Percentiles rank a stretch among this genome's conserved stretches.
phyloP scores from a whole-genome alignment of 2,113 vertebrate species.

The Tenrec ecaudatus region DNA sequence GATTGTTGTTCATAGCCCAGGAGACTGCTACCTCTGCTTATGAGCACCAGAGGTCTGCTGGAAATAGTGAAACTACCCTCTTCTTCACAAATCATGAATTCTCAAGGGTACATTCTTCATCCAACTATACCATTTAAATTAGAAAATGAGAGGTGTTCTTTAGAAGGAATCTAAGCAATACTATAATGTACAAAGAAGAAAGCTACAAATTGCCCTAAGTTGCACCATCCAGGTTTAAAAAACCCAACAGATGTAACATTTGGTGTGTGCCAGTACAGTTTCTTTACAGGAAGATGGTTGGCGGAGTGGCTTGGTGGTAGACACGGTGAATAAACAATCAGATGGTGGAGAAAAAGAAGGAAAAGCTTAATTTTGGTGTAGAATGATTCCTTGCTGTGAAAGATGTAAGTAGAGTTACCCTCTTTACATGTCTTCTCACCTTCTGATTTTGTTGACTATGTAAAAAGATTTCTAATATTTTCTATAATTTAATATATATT shows the following conservation, averaged over 20 bases:
- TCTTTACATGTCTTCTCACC: background rate
- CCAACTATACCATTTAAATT: conserved; percentile 64
- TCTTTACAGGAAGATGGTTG: conserved; percentile 20
- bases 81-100: conserved; percentile 46
- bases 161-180: background rate
- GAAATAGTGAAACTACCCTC: background rate
- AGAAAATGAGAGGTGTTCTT: conserved; percentile 45
- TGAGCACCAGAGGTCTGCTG: conserved; percentile 41
- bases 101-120: conserved; percentile 16
- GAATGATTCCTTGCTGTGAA: background rate
- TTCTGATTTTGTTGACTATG: conserved; percentile 35
- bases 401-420: background rate
- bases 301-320: background rate
- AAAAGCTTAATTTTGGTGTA: background rate
- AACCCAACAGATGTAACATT: background rate
- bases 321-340: background rate
- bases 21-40: conserved; percentile 24
- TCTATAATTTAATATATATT: background rate
- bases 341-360: background rate
- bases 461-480: background rate
- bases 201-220: background rate
- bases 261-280: background rate
- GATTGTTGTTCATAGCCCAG: conserved; percentile 34
- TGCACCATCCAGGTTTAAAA: background rate
- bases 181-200: conserved; percentile 44